Evolutionary conservation across 2,113 vertebrate species (phyloP).

Genomic region (Hystrix cristata): DNA sequence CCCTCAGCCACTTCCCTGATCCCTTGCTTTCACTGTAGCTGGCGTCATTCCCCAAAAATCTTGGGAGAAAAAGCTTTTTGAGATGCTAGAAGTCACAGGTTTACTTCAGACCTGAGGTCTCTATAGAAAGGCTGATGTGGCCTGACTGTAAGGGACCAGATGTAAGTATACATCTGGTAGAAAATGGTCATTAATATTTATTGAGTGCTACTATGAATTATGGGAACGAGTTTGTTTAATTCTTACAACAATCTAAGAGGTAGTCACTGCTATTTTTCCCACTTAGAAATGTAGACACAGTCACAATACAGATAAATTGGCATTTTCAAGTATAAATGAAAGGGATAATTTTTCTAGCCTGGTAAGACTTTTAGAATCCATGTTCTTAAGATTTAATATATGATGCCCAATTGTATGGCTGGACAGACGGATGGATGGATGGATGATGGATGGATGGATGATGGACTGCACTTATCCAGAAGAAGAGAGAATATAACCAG

Average conservation of each 20-base stretch:
- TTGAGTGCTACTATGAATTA: background rate
- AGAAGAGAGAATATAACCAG: background rate
- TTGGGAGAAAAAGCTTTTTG: background rate
- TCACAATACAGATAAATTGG: background rate
- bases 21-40: background rate
- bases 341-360: background rate
- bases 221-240: background rate
- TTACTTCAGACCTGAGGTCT: background rate
- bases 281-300: background rate
- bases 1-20: background rate
- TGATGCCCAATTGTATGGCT: background rate
- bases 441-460: background rate
- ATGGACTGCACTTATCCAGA: background rate
- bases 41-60: background rate
- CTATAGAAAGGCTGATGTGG: background rate
- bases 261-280: background rate
- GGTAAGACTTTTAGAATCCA: background rate
- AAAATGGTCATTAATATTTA: background rate
- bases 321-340: background rate
- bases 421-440: background rate
- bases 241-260: background rate
- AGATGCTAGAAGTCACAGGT: background rate
- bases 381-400: background rate
- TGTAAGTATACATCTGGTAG: background rate
- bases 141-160: background rate